Evolutionary conservation across 1,140 invertebrate species (phyloP), one percentile per base, ranked within the genome.

Genomic region (Brachystomella parvula): DNA sequence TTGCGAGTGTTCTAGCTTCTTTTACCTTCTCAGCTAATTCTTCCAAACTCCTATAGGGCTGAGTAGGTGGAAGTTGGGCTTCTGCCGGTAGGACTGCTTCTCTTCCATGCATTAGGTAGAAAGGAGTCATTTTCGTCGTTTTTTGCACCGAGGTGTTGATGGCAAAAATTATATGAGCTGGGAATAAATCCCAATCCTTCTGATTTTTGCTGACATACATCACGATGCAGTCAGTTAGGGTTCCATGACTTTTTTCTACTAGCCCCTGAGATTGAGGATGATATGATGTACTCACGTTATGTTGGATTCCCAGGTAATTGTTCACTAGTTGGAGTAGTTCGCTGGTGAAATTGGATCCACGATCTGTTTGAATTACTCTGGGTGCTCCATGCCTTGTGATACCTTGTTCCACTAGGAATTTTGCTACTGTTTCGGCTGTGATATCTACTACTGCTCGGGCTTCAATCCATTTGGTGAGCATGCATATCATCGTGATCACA

Each of bases 151-250:
- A 60, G 9, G 64, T 60, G 69, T 73, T 62, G 53, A 76, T 76
- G 1, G 75, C 73, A 67, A 76, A 76, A 6, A 74, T 47, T 24
- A 75, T 31, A 6, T 65, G 67, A 26, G 63, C 65, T n/a, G 76
- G 35, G 47, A 70, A 72, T 28, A 56, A 56, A 64, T 78, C 74
- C 77, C n/a, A n/a, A n/a, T n/a, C n/a, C n/a, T n/a, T n/a, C n/a
- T n/a, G n/a, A n/a, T n/a, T n/a, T n/a, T n/a, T 75, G 15, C 73
- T 66, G 2, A 63, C 53, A 65, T 73, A 75, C 39, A 74, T 63
- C 35, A 70, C 24, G 24, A 60, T 31, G 33, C 28, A 31, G 6
- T 60, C 9, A n/a, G n/a, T n/a, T 12, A 63, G 2, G 61, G n/a
- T n/a, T n/a, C n/a, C n/a, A n/a, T n/a, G n/a, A n/a, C n/a, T n/a